Base-by-base conservation (phyloP, 2,113 vertebrate species). In the Cepphus grylle region DNA sequence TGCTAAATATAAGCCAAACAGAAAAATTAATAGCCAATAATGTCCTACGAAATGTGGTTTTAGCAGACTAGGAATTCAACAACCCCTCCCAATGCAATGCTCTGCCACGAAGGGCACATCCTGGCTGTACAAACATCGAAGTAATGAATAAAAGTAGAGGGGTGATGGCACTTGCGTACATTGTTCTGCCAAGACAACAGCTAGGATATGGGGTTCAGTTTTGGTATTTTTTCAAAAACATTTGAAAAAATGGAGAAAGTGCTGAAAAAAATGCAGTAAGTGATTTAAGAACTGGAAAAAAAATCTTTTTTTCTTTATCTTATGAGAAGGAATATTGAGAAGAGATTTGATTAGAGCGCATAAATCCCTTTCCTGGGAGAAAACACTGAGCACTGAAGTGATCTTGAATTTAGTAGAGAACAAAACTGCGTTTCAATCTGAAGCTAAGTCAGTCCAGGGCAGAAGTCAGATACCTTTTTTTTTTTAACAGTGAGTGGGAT, bases 361-460 rank as follows among this genome's bases (percentile, higher is more conserved):
- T 56, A 69, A 92, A 88, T 78, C 23, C 12, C 40, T 78, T 94
- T 81, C 56, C 27, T 59, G 72, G 40, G 77, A 93, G 71, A 80
- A 94, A 95, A 83, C 23, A 56, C 40, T 62, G 69, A 86, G 29
- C 30, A 59, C 18, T 93, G 56, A 86, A 88, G 42, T 81, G 59
- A 81, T 92, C 52, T 86, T 88, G 52, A 88, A 90, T 86, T 90
- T 72, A 91, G 65, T 7, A 79, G 52, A 93, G 86, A 94, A 91
- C 0, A 1, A 95, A 95, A 67, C 65, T 58, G 53, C 87, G 27
- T 19, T 20, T 89, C 43, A 97, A 87, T 67, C 9, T 43, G 78
- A 92, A 96, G 38, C 6, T 50, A 78, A 90, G 73, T 79, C 81
- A 89, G 45, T 80, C 67, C 73, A 94, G 77, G 69, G 82, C 56